Evolutionary conservation across 2,113 vertebrate genomes (phyloP).

Genomic region (Myrmophylax atrothorax): DNA sequence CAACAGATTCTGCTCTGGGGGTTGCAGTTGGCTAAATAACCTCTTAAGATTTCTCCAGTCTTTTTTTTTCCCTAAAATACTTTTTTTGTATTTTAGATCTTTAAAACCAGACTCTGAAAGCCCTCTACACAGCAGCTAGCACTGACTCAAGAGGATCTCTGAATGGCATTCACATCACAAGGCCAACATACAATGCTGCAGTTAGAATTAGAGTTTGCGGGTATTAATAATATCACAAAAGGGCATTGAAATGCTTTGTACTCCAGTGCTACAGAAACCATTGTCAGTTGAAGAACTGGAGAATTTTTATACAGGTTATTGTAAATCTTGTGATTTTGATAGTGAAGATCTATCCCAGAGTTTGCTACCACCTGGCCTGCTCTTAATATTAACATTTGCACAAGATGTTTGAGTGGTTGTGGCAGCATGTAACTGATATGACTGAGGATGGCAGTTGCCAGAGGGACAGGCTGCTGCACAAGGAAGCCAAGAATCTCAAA

Average conservation of each 20-base stretch:
- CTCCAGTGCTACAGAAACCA: not conserved
- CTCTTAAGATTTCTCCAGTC: not conserved
- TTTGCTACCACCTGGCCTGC: conserved; percentile 1
- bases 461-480: conserved; percentile 41
- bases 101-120: not conserved
- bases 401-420: conserved; percentile 11
- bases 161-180: not conserved
- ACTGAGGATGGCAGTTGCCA: conserved; percentile 49
- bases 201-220: not conserved
- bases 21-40: not conserved
- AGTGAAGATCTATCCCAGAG: not conserved
- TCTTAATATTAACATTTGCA: conserved; percentile 33
- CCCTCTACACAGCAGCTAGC: not conserved
- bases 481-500: conserved; percentile 54
- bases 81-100: not conserved
- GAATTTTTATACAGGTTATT: not conserved
- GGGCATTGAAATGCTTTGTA: not conserved
- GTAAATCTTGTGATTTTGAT: not conserved
- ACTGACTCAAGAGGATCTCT: not conserved
- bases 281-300: not conserved
- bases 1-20: not conserved
- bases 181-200: not conserved
- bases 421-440: conserved; percentile 57
- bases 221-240: not conserved
- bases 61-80: not conserved